Evolutionary conservation across 2,113 vertebrate species (phyloP).

Genomic region (Myrmecobius fasciatus): DNA sequence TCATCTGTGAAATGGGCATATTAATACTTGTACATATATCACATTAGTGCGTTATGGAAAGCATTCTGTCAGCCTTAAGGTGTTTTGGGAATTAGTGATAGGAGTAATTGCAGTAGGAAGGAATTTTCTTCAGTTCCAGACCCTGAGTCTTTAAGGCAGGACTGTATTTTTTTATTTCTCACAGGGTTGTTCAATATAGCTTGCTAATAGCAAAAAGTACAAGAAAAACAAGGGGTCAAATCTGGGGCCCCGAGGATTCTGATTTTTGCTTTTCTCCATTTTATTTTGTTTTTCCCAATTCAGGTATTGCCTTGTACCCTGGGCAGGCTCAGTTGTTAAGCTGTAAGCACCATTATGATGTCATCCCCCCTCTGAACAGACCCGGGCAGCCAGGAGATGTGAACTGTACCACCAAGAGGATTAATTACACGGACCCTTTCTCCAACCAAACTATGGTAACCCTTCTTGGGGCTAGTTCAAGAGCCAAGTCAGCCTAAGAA

Average conservation of each 20-base stretch:
- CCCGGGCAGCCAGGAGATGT: slow-evolving; percentile 86
- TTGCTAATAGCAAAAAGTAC: not conserved
- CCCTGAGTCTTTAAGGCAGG: not conserved
- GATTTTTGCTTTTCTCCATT: not conserved
- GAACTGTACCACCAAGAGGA: slow-evolving; percentile 86
- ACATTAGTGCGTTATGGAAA: too few relatives aligned
- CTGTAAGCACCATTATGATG: slow-evolving; percentile 93
- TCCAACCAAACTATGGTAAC: slow-evolving; percentile 90
- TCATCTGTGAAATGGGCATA: too few relatives aligned
- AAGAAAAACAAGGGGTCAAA: not conserved
- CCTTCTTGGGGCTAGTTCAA: not conserved
- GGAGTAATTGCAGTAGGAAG: not conserved
- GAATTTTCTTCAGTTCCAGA: not conserved
- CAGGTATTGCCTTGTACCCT: slow-evolving; percentile 95
- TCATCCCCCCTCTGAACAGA: slow-evolving; percentile 89
- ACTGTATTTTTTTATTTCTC: not conserved
- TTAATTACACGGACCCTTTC: slow-evolving; percentile 93
- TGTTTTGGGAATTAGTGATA: not conserved
- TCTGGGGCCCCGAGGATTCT: not conserved
- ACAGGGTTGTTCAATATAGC: not conserved
- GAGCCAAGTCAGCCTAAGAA: rapidly evolving
- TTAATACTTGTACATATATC: too few relatives aligned
- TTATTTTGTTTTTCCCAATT: not conserved
- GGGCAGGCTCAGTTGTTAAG: slow-evolving; percentile 91
- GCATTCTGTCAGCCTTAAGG: too few relatives aligned